Percentiles rank a stretch among this genome's conserved stretches.
Evolutionary conservation across 1,140 invertebrate genomes (phyloP).

Genomic region (Platyscapa corneri): DNA sequence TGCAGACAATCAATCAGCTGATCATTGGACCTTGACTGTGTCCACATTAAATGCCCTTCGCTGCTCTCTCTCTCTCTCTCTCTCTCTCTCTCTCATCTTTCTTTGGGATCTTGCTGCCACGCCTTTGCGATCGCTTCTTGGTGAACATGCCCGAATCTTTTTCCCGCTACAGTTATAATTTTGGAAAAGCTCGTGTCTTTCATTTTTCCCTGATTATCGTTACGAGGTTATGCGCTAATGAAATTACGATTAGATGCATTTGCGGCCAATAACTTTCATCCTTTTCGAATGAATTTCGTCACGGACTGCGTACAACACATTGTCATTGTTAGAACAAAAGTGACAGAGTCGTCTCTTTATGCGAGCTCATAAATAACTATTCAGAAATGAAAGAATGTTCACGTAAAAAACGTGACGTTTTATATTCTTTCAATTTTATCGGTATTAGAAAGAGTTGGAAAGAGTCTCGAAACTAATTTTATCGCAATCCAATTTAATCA

Average conservation of each 20-base stretch:
- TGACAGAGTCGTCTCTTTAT: neutral
- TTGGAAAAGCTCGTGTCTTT: neutral
- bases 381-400: no score
- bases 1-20: slow-evolving; percentile 74
- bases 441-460: no score
- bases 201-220: neutral
- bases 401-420: no score
- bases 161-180: neutral
- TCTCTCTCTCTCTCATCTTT: neutral
- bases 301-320: neutral
- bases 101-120: neutral
- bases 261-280: neutral
- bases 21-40: slow-evolving; percentile 73
- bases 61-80: neutral
- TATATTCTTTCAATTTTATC: no score
- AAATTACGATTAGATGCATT: neutral
- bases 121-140: neutral
- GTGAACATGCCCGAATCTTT: neutral
- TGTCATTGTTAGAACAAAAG: neutral
- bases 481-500: no score
- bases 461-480: no score
- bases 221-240: neutral
- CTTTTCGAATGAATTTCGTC: neutral
- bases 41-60: slow-evolving; percentile 72
- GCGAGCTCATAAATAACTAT: neutral